A percentile compares a stretch with the other conserved stretches of the same genome.
phyloP scores from a whole-genome alignment of 2,797 vertebrate species.

The Etheostoma nigrum region DNA sequence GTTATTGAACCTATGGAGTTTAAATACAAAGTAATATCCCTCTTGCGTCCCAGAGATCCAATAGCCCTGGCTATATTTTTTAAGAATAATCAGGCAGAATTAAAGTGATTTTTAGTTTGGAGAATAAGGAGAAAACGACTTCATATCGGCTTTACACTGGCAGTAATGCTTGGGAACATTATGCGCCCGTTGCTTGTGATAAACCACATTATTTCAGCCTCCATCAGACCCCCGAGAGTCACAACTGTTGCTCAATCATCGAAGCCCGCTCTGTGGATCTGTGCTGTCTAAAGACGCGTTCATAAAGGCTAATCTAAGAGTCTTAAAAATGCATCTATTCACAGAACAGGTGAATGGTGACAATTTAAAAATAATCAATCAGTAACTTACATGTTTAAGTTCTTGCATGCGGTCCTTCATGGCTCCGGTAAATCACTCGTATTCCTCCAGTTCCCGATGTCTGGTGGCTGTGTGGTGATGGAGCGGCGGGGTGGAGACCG shows the following conservation, averaged over 20 bases:
- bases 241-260: conserved; percentile 77
- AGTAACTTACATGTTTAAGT: conserved; percentile 83
- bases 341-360: not conserved
- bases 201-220: conserved; percentile 26
- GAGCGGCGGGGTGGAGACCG: conserved; percentile 59
- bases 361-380: not conserved
- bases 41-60: not conserved
- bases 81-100: not conserved
- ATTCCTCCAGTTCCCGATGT: conserved; percentile 31
- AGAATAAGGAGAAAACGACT: not conserved
- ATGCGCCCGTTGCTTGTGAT: not conserved
- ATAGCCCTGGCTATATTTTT: not conserved
- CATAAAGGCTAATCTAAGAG: too few relatives aligned
- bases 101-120: not conserved
- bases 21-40: not conserved
- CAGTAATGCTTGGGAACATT: not conserved
- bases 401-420: conserved; percentile 89
- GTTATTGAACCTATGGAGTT: not conserved
- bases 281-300: not conserved
- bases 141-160: not conserved
- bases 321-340: not conserved
- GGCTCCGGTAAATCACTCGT: conserved; percentile 43
- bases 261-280: conserved; percentile 18
- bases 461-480: conserved; percentile 39
- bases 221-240: conserved; percentile 37